A percentile compares a stretch with the other conserved stretches of the same genome.
phyloP scores from a whole-genome alignment of 2,888 invertebrate species.

The Boloria selene region DNA sequence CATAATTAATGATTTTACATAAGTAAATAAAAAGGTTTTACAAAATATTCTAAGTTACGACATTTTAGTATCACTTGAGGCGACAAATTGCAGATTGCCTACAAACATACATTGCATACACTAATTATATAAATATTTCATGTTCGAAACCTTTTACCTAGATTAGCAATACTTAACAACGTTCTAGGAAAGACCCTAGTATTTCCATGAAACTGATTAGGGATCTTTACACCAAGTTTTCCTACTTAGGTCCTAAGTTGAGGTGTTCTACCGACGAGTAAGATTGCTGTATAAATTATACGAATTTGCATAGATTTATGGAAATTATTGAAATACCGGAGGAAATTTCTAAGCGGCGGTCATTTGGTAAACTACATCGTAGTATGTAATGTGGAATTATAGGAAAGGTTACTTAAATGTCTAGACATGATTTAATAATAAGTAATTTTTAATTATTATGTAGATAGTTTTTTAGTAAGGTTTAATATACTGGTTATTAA shows the following conservation, averaged over 20 bases:
- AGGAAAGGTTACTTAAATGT: constrained; percentile 6
- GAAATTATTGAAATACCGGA: constrained; percentile 58
- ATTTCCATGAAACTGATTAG: constrained; percentile 42
- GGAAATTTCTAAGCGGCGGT: constrained; percentile 64
- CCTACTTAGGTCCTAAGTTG: constrained; percentile 43
- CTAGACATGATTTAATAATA: not conserved
- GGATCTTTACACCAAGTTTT: constrained; percentile 38
- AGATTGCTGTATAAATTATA: constrained; percentile 54
- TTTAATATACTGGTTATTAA: too few relatives aligned
- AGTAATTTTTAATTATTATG: not conserved
- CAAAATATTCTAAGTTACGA: not conserved
- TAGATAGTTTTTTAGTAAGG: too few relatives aligned
- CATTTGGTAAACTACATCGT: constrained; percentile 65
- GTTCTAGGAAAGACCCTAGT: constrained; percentile 37
- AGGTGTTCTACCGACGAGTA: constrained; percentile 40
- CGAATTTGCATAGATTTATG: constrained; percentile 60
- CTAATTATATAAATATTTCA: constrained; percentile 7
- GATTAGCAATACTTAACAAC: not conserved
- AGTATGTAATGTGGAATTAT: constrained; percentile 56
- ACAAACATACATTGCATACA: not conserved
- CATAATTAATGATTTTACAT: too few relatives aligned
- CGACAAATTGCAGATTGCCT: constrained; percentile 1
- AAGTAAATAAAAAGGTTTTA: too few relatives aligned
- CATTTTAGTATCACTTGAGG: not conserved
- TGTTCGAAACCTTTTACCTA: not conserved